Percentiles rank a stretch among this genome's conserved stretches.
phyloP scores from a whole-genome alignment of 2,797 vertebrate species.

The Semaprochilodus insignis region DNA sequence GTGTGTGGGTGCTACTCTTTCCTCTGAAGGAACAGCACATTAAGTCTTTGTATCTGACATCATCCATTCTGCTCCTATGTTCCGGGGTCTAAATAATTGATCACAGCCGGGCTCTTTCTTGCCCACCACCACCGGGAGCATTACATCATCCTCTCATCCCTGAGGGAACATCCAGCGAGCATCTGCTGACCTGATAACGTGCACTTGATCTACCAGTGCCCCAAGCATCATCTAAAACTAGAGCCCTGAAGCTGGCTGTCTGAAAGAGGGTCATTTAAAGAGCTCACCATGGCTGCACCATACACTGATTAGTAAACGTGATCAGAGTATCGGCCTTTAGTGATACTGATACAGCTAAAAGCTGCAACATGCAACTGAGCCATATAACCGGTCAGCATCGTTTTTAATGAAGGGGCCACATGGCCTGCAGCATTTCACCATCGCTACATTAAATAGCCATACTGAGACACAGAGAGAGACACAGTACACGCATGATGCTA shows the following conservation, averaged over 20 bases:
- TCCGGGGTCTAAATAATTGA: constrained; percentile 42
- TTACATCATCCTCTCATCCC: constrained; percentile 24
- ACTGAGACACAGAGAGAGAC: too few species aligned
- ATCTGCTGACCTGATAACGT: not conserved
- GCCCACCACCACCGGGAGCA: not conserved
- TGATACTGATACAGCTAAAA: too few species aligned
- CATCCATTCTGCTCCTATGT: constrained; percentile 12
- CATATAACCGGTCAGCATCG: too few species aligned
- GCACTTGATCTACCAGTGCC: not conserved
- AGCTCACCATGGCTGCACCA: not conserved
- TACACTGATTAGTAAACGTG: not conserved
- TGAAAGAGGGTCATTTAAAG: not conserved
- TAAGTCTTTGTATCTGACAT: constrained; percentile 12
- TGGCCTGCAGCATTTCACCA: too few species aligned
- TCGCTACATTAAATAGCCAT: too few species aligned
- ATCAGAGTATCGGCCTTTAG: too few species aligned
- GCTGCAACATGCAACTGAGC: too few species aligned
- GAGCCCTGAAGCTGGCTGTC: not conserved
- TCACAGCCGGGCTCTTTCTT: not conserved
- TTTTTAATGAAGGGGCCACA: too few species aligned
- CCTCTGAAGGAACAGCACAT: not conserved
- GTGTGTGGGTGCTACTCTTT: not conserved
- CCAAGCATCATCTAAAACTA: not conserved
- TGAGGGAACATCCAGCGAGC: not conserved
- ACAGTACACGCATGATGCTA: too few species aligned